phyloP scores from a whole-genome alignment of 2,113 vertebrate genomes.

The Odontophorus gujanensis region DNA sequence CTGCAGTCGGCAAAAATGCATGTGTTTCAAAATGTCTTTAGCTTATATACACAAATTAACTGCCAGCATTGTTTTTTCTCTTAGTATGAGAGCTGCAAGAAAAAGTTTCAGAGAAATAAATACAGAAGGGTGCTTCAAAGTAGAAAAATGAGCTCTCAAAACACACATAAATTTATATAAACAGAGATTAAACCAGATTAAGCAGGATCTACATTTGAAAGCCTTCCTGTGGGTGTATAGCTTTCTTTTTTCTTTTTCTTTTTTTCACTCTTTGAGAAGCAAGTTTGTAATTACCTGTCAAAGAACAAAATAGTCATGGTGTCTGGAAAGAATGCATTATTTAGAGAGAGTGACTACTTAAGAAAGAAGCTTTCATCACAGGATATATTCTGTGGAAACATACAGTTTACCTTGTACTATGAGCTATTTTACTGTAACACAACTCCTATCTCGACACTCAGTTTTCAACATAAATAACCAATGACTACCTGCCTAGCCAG shows the following conservation, averaged over 20 bases:
- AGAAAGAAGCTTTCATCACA: slow-evolving; percentile 58
- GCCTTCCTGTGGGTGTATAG: background rate
- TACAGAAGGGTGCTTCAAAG: slow-evolving; percentile 3
- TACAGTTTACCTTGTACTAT: slow-evolving; percentile 35
- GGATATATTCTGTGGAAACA: slow-evolving; percentile 51
- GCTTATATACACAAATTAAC: slow-evolving; percentile 22
- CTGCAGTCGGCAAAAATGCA: slow-evolving; percentile 9
- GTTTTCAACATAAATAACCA: slow-evolving; percentile 43
- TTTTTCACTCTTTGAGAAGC: background rate
- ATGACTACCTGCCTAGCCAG: background rate
- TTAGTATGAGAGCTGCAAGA: background rate
- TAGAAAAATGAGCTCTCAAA: slow-evolving; percentile 7
- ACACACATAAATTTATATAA: background rate
- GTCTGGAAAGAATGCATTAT: slow-evolving; percentile 61
- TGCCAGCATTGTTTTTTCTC: slow-evolving; percentile 26
- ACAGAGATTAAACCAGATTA: slow-evolving; percentile 29
- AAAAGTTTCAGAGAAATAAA: slow-evolving; percentile 9
- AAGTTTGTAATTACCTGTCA: slow-evolving; percentile 46
- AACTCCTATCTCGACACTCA: slow-evolving; percentile 11
- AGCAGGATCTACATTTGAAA: slow-evolving; percentile 21
- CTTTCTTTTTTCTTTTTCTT: background rate
- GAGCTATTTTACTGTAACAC: slow-evolving; percentile 24
- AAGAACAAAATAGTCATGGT: slow-evolving; percentile 41
- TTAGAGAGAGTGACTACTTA: slow-evolving; percentile 40
- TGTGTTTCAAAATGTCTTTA: background rate